phyloP scores from a whole-genome alignment of 2,888 invertebrate genomes.

The Neoscelio sp. region DNA sequence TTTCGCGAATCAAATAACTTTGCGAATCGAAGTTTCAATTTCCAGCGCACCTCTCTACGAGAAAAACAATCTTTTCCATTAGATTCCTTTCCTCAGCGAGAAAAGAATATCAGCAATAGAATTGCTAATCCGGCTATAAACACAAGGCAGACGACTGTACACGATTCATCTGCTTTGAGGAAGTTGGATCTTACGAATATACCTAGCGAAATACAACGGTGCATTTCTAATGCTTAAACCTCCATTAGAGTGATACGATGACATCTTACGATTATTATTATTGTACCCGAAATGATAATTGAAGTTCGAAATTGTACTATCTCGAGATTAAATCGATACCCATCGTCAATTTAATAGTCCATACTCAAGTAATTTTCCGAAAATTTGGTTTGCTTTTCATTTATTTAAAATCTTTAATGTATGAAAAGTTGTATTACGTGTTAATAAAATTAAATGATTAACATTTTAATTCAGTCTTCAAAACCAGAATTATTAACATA shows the following conservation, averaged over 20 bases:
- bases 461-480: too few relatives aligned
- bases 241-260: constrained; percentile 45
- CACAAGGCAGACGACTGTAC: constrained; percentile 68
- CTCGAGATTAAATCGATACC: constrained; percentile 1
- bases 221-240: constrained; percentile 50
- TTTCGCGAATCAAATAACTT: constrained; percentile 64
- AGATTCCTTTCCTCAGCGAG: constrained; percentile 66
- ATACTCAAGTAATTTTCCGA: neutral
- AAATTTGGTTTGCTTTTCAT: neutral
- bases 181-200: constrained; percentile 48
- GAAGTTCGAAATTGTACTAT: constrained; percentile 2
- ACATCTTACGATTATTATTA: constrained; percentile 19
- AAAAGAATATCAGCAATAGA: constrained; percentile 76
- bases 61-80: constrained; percentile 75
- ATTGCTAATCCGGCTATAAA: constrained; percentile 80
- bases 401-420: neutral
- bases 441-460: too few relatives aligned
- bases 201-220: constrained; percentile 29
- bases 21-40: constrained; percentile 73
- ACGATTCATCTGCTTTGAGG: constrained; percentile 56
- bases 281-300: constrained; percentile 26
- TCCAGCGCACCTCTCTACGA: constrained; percentile 67
- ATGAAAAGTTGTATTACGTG: too few relatives aligned
- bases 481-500: too few relatives aligned
- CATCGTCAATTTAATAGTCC: constrained; percentile 10